Evolutionary conservation across 2,888 invertebrate species (phyloP).

Genomic region (Xestia rhomboidea): DNA sequence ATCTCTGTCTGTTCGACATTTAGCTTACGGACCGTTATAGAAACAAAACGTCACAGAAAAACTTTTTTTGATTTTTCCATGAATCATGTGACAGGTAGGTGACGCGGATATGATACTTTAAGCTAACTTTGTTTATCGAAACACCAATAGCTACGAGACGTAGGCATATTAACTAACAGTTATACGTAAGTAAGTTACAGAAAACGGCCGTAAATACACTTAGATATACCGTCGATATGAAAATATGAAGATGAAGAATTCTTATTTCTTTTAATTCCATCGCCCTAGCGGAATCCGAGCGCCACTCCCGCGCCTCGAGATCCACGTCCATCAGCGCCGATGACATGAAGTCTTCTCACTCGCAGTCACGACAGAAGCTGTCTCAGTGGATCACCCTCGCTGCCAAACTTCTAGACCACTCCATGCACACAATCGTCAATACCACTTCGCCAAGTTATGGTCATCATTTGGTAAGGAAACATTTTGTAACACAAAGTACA

Average conservation of each 20-base stretch:
- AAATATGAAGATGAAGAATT: not conserved
- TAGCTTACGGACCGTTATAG: too few species aligned
- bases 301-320: conserved; percentile 63
- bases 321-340: conserved; percentile 69
- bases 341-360: conserved; percentile 77
- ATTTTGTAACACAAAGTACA: not conserved
- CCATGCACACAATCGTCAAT: conserved; percentile 71
- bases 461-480: conserved; percentile 81
- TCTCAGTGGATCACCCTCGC: conserved; percentile 72
- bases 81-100: too few species aligned
- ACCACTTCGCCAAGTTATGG: conserved; percentile 80
- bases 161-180: too few species aligned
- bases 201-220: too few species aligned
- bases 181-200: too few species aligned
- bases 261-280: not conserved
- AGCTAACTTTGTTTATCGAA: too few species aligned
- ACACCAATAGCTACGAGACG: too few species aligned
- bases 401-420: conserved; percentile 69
- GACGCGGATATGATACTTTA: too few species aligned
- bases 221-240: not conserved
- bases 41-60: too few species aligned
- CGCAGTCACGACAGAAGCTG: conserved; percentile 75
- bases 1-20: too few species aligned
- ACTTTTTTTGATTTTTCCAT: too few species aligned
- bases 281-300: conserved; percentile 79